Evolutionary conservation across 2,888 invertebrate species (phyloP).

Genomic region (Erannis defoliaria): DNA sequence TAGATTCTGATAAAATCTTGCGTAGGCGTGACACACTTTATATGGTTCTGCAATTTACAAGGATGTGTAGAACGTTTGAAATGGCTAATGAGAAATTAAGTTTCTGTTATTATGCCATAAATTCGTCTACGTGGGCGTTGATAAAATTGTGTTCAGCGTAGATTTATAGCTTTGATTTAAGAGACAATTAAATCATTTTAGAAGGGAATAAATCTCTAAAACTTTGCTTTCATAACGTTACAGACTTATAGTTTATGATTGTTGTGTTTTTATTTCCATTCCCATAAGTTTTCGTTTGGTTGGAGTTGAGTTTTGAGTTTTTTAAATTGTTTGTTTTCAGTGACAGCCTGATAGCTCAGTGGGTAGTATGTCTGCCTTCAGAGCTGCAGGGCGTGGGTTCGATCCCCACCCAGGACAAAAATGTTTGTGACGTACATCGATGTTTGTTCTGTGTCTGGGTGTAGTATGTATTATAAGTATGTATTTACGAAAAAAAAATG

Average conservation of each 20-base stretch:
- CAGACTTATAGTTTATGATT: neutral
- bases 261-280: neutral
- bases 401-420: too few species aligned
- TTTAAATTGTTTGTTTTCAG: too few species aligned
- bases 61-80: conserved; percentile 28
- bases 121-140: conserved; percentile 24
- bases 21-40: conserved; percentile 38
- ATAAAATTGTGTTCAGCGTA: conserved; percentile 16
- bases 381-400: too few species aligned
- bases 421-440: too few species aligned
- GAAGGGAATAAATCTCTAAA: neutral
- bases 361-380: too few species aligned
- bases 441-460: too few species aligned
- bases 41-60: conserved; percentile 33
- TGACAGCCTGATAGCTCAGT: too few species aligned
- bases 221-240: neutral
- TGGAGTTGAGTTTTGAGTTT: too few species aligned
- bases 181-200: conserved; percentile 1
- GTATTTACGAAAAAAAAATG: too few species aligned
- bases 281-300: too few species aligned
- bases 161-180: conserved; percentile 8
- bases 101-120: conserved; percentile 21
- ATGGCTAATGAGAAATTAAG: conserved; percentile 29
- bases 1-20: conserved; percentile 36
- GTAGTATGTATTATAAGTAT: too few species aligned